Percentiles rank a stretch among this genome's conserved stretches.
Conservation (phyloP, 2,113 vertebrate genomes). For the Vombatus ursinus region DNA sequence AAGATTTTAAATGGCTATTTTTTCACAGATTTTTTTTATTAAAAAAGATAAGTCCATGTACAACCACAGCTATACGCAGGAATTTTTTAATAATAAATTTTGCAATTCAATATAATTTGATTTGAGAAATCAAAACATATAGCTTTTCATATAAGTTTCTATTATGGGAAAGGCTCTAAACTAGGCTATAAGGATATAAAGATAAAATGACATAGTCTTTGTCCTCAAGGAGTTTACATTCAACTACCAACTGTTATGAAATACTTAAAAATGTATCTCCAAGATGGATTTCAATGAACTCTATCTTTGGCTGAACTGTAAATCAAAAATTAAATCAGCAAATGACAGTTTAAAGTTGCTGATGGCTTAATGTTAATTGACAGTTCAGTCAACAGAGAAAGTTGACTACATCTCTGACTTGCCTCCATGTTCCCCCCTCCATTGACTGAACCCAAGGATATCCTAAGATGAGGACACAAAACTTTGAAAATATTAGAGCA, state of each 20-base stretch:
- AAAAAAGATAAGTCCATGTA: background rate
- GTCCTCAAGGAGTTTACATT: background rate
- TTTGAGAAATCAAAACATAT: background rate
- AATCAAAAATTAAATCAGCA: background rate
- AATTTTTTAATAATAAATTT: background rate
- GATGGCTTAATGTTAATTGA: background rate
- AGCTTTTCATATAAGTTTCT: background rate
- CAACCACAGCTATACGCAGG: background rate
- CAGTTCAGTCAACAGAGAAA: background rate
- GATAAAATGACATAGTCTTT: background rate
- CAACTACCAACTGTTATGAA: background rate
- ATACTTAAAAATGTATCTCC: background rate
- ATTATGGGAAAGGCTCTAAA: background rate
- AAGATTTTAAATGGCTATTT: background rate
- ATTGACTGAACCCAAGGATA: background rate
- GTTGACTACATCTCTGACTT: background rate
- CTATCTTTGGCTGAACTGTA: background rate
- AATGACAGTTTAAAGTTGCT: background rate
- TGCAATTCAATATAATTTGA: background rate
- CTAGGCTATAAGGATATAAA: background rate
- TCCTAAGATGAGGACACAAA: background rate
- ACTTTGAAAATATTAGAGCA: background rate
- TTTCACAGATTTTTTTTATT: background rate
- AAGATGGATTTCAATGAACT: background rate
- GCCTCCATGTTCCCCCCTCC: background rate